These are phyloP conservation scores for Drosophila rellima DNA, from an alignment of 2,888 invertebrate genomes.

Conservation along the genomic window DNA sequence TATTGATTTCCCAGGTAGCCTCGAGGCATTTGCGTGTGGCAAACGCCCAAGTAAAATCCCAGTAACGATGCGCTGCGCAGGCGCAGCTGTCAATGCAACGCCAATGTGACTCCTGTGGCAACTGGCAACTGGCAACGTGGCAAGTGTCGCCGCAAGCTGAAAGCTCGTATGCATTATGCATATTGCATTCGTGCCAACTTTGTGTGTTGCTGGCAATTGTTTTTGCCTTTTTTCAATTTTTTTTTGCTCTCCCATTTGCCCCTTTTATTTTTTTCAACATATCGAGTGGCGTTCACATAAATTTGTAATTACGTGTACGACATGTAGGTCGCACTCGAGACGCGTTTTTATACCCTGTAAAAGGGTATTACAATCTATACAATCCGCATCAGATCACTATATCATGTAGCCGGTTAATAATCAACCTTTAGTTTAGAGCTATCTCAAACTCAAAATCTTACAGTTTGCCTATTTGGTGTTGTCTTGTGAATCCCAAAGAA, in stretches of 20 bases:
- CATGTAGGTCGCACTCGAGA: slow-evolving; percentile 67
- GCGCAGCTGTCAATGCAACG: slow-evolving; percentile 45
- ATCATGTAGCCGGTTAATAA: no score
- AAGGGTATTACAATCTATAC: no score
- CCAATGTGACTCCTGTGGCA: slow-evolving; percentile 35
- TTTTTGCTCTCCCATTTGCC: not conserved
- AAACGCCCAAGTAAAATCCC: slow-evolving; percentile 41
- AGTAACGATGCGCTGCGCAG: slow-evolving; percentile 52
- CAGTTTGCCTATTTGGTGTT: no score
- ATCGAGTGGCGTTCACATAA: slow-evolving; percentile 71
- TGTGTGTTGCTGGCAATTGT: slow-evolving; percentile 45
- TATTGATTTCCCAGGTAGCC: slow-evolving; percentile 69
- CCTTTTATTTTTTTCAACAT: slow-evolving; percentile 14
- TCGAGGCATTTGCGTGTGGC: slow-evolving; percentile 55
- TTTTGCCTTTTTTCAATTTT: slow-evolving; percentile 6
- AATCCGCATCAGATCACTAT: no score
- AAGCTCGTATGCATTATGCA: slow-evolving; percentile 48
- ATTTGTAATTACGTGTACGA: slow-evolving; percentile 80
- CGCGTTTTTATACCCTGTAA: slow-evolving; percentile 20
- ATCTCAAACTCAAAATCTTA: no score
- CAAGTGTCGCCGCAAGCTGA: slow-evolving; percentile 58
- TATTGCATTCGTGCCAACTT: slow-evolving; percentile 51
- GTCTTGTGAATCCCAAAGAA: no score
- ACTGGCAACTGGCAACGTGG: slow-evolving; percentile 35
- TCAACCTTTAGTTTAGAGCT: no score